Evolutionary conservation across 2,113 vertebrate species (phyloP).

Genomic region (Garra rufa): DNA sequence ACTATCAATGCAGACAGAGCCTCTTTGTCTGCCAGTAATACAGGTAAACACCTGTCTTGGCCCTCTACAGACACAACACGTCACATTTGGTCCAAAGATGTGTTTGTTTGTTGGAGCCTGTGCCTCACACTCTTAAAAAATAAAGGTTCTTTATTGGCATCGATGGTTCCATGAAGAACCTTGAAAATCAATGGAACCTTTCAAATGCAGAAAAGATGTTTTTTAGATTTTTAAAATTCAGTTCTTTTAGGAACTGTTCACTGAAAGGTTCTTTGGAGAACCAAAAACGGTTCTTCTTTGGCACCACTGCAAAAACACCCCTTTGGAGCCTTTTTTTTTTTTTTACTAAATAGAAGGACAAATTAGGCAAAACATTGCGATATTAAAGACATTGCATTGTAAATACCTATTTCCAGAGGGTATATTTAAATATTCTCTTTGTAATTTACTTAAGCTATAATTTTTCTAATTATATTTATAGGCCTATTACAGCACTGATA

Average conservation of each 20-base stretch:
- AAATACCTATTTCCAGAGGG: background rate
- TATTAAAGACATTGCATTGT: background rate
- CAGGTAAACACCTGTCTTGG: slow-evolving; percentile 60
- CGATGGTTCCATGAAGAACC: too few relatives aligned
- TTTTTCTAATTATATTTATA: background rate
- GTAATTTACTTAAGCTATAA: background rate
- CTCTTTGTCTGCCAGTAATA: slow-evolving; percentile 49
- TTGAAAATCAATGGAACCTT: too few relatives aligned
- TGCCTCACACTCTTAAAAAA: too few relatives aligned
- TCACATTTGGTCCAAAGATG: slow-evolving; percentile 12
- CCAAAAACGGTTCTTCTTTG: too few relatives aligned
- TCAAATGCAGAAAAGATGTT: too few relatives aligned
- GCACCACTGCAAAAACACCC: too few relatives aligned
- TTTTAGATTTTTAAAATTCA: too few relatives aligned
- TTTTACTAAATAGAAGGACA: background rate
- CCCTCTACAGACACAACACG: slow-evolving; percentile 36
- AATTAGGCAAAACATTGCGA: background rate
- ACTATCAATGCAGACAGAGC: slow-evolving; percentile 42
- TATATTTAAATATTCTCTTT: background rate
- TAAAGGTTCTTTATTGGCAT: too few relatives aligned
- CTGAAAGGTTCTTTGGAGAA: too few relatives aligned
- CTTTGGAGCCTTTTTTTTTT: too few relatives aligned
- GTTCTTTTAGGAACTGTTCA: too few relatives aligned
- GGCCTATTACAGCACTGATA: background rate
- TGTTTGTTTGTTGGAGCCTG: background rate